Evolutionary conservation across 2,888 invertebrate species (phyloP).

Genomic region (Ichneumoninae sp.): DNA sequence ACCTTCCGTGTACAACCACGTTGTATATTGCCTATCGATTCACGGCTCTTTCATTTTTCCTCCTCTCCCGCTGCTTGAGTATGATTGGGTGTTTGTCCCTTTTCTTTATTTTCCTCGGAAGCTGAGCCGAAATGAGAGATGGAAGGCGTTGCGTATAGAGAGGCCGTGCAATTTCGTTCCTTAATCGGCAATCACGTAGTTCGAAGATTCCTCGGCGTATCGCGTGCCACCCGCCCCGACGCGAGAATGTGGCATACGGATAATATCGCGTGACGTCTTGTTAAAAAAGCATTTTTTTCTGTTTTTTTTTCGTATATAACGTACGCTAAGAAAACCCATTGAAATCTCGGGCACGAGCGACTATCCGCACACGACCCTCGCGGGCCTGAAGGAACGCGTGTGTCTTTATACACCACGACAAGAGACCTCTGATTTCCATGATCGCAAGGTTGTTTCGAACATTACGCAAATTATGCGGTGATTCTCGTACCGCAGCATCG

Average conservation of each 20-base stretch:
- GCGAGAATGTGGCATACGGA: constrained; percentile 6
- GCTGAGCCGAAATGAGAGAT: constrained; percentile 23
- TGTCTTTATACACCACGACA: neutral
- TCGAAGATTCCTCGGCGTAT: constrained; percentile 68
- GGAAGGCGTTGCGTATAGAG: constrained; percentile 1
- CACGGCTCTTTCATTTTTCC: neutral
- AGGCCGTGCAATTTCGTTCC: constrained; percentile 54
- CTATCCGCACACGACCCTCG: constrained; percentile 6
- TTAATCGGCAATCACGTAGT: constrained; percentile 67
- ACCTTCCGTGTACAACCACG: neutral
- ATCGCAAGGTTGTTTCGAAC: neutral
- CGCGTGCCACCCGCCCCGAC: constrained; percentile 61
- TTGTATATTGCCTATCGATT: neutral
- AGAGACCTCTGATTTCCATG: neutral
- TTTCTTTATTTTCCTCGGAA: constrained; percentile 12
- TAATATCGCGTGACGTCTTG: constrained; percentile 69
- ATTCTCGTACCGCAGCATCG: constrained; percentile 1
- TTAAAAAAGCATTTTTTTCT: constrained; percentile 59
- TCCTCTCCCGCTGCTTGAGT: neutral
- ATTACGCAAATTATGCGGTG: constrained; percentile 10
- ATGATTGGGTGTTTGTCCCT: constrained; percentile 24
- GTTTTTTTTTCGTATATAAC: constrained; percentile 32
- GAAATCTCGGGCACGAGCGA: constrained; percentile 19
- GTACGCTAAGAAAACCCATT: constrained; percentile 31
- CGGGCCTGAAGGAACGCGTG: neutral